Percentiles rank a stretch among this genome's conserved stretches.
These are phyloP conservation scores for Metopia argyrocephala DNA, from an alignment of 2,888 invertebrate genomes.

Conservation along the genomic window DNA sequence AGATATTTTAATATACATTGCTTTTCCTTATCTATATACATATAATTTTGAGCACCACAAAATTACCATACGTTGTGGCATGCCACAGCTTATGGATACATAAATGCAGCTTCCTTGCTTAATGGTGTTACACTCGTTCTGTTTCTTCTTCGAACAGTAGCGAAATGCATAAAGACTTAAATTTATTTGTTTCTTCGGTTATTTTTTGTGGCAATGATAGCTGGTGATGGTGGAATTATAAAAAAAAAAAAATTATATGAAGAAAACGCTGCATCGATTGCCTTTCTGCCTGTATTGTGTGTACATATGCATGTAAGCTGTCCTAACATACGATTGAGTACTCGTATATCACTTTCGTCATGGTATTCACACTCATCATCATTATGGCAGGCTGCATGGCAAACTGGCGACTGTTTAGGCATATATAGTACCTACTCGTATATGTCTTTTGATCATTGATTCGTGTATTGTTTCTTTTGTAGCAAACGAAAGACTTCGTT, in stretches of 20 bases:
- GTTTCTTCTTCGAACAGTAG: conserved; percentile 42
- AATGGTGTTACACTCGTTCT: not conserved
- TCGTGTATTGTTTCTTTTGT: not conserved
- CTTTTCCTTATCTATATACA: not conserved
- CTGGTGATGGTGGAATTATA: conserved; percentile 4
- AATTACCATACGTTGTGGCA: not conserved
- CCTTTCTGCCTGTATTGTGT: conserved; percentile 1
- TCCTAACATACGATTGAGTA: conserved; percentile 39
- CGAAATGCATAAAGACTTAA: conserved; percentile 39
- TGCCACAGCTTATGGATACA: not conserved
- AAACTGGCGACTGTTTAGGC: no score
- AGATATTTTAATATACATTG: no score
- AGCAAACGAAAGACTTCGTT: conserved; percentile 3
- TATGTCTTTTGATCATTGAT: not conserved
- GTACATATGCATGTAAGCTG: not conserved
- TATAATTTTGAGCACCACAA: no score
- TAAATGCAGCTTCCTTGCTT: conserved; percentile 16
- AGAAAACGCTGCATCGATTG: conserved; percentile 38
- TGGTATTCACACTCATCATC: conserved; percentile 55
- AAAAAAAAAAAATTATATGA: not conserved
- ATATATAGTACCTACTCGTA: conserved; percentile 11
- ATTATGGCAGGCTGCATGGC: conserved; percentile 51
- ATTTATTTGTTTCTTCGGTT: conserved; percentile 46
- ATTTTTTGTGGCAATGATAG: not conserved
- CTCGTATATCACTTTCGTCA: conserved; percentile 62